These are phyloP conservation scores for Sebastes cheni DNA, from an alignment of 2,797 vertebrate genomes.

Conservation along the genomic window DNA sequence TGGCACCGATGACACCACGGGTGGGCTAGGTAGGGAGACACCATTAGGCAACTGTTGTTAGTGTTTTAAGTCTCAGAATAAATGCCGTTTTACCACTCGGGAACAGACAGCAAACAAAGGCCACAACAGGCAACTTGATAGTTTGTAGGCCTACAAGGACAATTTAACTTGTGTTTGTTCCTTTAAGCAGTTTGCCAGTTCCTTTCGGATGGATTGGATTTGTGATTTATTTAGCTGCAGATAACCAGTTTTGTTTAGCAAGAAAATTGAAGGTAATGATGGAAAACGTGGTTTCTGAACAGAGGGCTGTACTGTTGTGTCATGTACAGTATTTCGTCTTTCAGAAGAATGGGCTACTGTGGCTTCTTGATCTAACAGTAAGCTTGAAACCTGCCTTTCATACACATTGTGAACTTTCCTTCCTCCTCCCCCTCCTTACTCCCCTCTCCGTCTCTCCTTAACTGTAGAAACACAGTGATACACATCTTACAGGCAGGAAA, in stretches of 20 bases:
- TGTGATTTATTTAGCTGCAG: conserved; percentile 17
- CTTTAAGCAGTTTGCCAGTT: conserved; percentile 10
- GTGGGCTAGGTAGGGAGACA: conserved; percentile 28
- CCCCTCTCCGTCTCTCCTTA: conserved; percentile 10
- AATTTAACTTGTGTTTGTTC: conserved; percentile 54
- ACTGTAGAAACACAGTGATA: conserved; percentile 63
- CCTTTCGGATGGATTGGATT: conserved; percentile 9
- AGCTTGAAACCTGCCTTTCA: conserved; percentile 37
- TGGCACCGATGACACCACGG: conserved; percentile 9
- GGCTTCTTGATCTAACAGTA: conserved; percentile 24
- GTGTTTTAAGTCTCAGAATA: conserved; percentile 66
- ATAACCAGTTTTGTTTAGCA: conserved; percentile 7
- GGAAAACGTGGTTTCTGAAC: conserved; percentile 34
- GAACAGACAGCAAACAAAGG: conserved; percentile 56
- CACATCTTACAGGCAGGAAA: conserved; percentile 79
- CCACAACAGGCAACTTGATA: conserved; percentile 36
- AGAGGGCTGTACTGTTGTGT: background rate
- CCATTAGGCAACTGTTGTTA: conserved; percentile 53
- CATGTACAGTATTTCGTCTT: background rate
- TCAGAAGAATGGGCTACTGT: conserved; percentile 29
- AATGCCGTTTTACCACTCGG: conserved; percentile 59
- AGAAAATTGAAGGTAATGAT: conserved; percentile 23
- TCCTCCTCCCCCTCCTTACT: conserved; percentile 17
- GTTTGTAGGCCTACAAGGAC: conserved; percentile 26
- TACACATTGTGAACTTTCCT: conserved; percentile 24